These are phyloP conservation scores for Gallinago media DNA, from an alignment of 2,113 vertebrate genomes.

Conservation along the genomic window DNA sequence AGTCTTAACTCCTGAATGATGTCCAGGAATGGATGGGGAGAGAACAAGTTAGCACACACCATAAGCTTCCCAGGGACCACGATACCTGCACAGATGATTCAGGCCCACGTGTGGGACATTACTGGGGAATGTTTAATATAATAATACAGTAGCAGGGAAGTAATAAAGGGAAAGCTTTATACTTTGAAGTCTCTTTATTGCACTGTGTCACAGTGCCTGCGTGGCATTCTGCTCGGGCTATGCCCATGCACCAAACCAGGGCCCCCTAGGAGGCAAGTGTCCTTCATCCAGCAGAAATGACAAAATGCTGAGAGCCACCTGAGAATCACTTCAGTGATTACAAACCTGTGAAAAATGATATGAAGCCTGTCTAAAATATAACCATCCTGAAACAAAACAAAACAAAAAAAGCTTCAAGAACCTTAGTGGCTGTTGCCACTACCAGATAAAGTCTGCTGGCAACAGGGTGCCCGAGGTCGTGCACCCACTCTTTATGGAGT, in stretches of 20 bases:
- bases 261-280: accelerated
- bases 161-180: background rate
- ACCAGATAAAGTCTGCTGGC: background rate
- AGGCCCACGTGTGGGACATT: background rate
- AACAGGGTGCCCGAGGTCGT: background rate
- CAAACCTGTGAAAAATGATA: background rate
- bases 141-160: background rate
- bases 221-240: background rate
- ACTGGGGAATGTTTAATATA: background rate
- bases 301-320: background rate
- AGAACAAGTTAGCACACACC: background rate
- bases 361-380: background rate
- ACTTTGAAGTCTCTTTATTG: background rate
- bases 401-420: background rate
- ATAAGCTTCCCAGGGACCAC: background rate
- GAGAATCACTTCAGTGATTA: background rate
- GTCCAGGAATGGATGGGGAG: background rate
- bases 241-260: accelerated
- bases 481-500: background rate
- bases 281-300: background rate
- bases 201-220: background rate
- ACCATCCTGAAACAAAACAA: background rate
- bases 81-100: background rate
- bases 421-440: accelerated
- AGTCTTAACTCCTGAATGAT: background rate